Evolutionary conservation across 2,113 vertebrate genomes (phyloP), one percentile per base, ranked within the genome.

Genomic region (Myrmophylax atrothorax): DNA sequence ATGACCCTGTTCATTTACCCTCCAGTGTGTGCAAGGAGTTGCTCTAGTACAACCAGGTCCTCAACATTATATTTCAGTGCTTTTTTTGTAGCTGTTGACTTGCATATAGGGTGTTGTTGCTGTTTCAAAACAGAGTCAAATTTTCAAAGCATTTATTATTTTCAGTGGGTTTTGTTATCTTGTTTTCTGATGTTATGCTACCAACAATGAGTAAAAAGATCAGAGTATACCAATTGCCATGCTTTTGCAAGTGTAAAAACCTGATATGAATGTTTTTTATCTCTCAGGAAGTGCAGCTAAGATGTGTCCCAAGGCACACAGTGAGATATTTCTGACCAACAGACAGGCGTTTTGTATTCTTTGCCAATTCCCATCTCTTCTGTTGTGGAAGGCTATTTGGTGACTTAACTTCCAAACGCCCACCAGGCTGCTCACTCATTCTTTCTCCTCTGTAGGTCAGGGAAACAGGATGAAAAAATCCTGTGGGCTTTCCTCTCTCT

Each of bases 261-360:
- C 7, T 3, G 0, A 66, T 59, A 35, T 42, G 52, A 76, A 44
- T 18, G 2, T 44, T 79, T 76, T 53, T 6, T 75, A 3, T 44
- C 63, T 52, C 38, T 64, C 35, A 40, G 14, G 31, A 79, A 73
- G 5, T 25, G 40, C 44, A 69, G 40, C 22, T 87, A 44, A 67
- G 47, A 5, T 40, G 15, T 72, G 7, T 90, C 11, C 58, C 0
- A 0, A 85, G 70, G 52, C 19, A 64, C 16, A 33, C 4, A 75
- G 31, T 0, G 3, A 87, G 59, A 8, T n/a, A 60, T 40, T 88
- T 88, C 22, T 53, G 22, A 53, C 37, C 52, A 29, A 26, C 23
- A 67, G 26, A 12, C 0, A 0, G 14, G 9, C 0, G 0, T 73
- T 80, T 76, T 12, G 3, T 10, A 22, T 38, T 79, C 50, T 80